A percentile compares a stretch with the other conserved stretches of the same genome.
Evolutionary conservation across 2,113 vertebrate genomes (phyloP).

Genomic region (Sceloporus undulatus): DNA sequence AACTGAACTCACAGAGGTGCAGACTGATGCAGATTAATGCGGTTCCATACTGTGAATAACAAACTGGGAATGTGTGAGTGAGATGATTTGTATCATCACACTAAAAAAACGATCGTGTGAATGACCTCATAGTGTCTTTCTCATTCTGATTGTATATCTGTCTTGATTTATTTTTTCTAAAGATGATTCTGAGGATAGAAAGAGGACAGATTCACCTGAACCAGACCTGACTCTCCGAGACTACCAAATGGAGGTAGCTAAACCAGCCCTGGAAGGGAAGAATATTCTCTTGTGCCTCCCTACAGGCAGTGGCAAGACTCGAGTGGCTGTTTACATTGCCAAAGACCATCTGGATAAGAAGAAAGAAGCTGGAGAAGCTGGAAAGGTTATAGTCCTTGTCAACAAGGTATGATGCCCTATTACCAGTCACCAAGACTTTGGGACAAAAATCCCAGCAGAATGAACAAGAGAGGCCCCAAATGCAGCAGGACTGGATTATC

Average conservation of each 20-base stretch:
- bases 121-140: neutral
- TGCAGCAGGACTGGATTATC: neutral
- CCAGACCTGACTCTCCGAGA: slow-evolving; percentile 85
- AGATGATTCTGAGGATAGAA: slow-evolving; percentile 66
- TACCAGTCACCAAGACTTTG: neutral
- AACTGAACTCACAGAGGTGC: too few relatives aligned
- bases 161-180: slow-evolving; percentile 50
- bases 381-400: slow-evolving; percentile 93
- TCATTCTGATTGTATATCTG: slow-evolving; percentile 1
- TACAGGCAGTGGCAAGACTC: slow-evolving; percentile 96
- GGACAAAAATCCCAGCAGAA: neutral
- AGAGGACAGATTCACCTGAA: slow-evolving; percentile 71
- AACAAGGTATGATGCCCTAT: slow-evolving; percentile 87
- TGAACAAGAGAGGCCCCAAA: neutral
- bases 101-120: too few relatives aligned
- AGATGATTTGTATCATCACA: too few relatives aligned
- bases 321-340: slow-evolving; percentile 93
- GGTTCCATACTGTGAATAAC: too few relatives aligned
- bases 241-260: slow-evolving; percentile 93
- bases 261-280: slow-evolving; percentile 89
- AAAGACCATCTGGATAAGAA: slow-evolving; percentile 89
- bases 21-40: too few relatives aligned
- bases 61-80: too few relatives aligned
- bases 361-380: slow-evolving; percentile 68
- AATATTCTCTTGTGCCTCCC: slow-evolving; percentile 96